Conservation (phyloP, 2,888 invertebrate species). For the Hydropsyche betteni region DNA sequence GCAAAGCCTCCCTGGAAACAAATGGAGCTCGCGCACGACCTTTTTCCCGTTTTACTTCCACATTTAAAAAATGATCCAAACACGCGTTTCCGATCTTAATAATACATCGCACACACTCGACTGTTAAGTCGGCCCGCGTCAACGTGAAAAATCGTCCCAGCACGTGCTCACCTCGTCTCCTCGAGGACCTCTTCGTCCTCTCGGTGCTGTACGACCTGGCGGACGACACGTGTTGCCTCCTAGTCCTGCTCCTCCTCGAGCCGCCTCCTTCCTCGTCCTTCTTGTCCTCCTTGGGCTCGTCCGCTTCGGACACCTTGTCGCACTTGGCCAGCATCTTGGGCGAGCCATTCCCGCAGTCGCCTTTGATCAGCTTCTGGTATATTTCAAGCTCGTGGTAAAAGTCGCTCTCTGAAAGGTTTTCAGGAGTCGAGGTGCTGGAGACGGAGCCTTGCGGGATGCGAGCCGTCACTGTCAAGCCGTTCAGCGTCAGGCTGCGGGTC, state of each 20-base stretch:
- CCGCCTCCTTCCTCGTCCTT: conserved; percentile 42
- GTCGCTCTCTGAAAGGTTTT: conserved; percentile 55
- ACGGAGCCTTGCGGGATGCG: conserved; percentile 52
- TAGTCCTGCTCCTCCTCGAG: conserved; percentile 36
- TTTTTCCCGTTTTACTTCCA: too few relatives aligned
- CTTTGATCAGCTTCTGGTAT: conserved; percentile 59
- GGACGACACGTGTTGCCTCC: conserved; percentile 40
- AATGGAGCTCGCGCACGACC: too few relatives aligned
- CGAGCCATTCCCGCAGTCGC: conserved; percentile 50
- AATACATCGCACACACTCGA: too few relatives aligned
- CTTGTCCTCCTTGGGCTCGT: conserved; percentile 30
- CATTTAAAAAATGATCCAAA: too few relatives aligned
- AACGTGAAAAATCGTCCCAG: background rate
- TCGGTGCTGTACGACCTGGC: conserved; percentile 50
- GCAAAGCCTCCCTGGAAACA: too few relatives aligned
- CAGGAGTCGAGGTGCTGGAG: conserved; percentile 53
- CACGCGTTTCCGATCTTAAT: too few relatives aligned
- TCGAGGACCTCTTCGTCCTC: conserved; percentile 44
- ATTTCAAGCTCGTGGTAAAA: conserved; percentile 64
- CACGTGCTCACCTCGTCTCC: conserved; percentile 24
- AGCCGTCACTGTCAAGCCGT: conserved; percentile 63
- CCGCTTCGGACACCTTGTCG: conserved; percentile 46
- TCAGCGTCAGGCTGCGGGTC: conserved; percentile 61
- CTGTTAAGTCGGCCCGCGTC: background rate
- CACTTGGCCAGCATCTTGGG: conserved; percentile 47